Conservation (phyloP, 1,140 invertebrate species). For the Drosophila grimshawi region DNA sequence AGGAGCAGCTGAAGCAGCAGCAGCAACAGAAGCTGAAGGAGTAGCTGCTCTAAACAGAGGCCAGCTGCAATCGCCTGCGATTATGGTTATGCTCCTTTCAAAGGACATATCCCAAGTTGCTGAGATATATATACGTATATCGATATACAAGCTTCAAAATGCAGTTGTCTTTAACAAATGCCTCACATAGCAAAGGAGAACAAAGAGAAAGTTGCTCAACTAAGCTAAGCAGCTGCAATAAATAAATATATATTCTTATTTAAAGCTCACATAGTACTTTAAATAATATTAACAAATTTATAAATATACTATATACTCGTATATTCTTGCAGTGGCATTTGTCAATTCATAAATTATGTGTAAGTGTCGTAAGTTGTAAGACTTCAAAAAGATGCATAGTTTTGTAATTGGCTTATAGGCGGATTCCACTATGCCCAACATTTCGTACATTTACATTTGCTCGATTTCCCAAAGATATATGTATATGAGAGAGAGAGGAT, state of each 20-base stretch:
- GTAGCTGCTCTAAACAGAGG: conserved; percentile 5
- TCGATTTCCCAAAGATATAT: no score
- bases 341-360: no score
- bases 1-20: conserved; percentile 1
- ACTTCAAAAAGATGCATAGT: no score
- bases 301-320: background rate
- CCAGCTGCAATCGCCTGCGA: conserved; percentile 20
- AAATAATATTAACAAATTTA: background rate
- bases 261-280: no score
- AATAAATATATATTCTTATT: conserved; percentile 12
- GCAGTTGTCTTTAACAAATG: background rate
- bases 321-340: no score
- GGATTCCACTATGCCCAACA: no score
- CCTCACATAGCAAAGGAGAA: background rate
- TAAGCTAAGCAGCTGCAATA: conserved; percentile 14
- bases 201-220: background rate
- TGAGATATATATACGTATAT: background rate
- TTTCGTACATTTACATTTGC: no score
- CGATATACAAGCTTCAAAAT: no score
- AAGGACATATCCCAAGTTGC: background rate
- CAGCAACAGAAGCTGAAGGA: background rate
- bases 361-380: no score
- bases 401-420: no score
- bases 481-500: no score
- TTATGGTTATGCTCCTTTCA: conserved; percentile 39